These are phyloP conservation scores for Antedon bifida DNA, from an alignment of 35 echinoderm and acorn worm species.

Conservation along the genomic window DNA sequence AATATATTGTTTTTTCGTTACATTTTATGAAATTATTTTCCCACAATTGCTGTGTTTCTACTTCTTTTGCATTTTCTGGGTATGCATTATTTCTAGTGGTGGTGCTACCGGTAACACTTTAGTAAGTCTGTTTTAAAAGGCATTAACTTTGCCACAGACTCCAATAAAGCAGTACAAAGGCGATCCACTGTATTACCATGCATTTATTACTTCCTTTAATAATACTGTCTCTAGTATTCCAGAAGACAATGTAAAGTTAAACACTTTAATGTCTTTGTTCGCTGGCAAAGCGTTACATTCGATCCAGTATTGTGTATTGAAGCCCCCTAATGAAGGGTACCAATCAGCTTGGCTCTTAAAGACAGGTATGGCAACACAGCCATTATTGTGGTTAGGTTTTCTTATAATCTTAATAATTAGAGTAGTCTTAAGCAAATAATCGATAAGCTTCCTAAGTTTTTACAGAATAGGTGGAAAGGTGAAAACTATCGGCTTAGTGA, in stretches of 20 bases:
- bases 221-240: neutral
- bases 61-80: too few relatives aligned
- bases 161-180: slow-evolving; percentile 3
- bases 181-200: slow-evolving; percentile 9
- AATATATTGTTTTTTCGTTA: too few relatives aligned
- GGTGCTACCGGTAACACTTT: neutral
- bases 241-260: neutral
- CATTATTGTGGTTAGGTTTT: slow-evolving; percentile 12
- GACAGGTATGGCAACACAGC: slow-evolving; percentile 18
- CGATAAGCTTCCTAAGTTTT: neutral
- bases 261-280: slow-evolving; percentile 1
- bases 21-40: too few relatives aligned
- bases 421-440: neutral
- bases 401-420: slow-evolving; percentile 29
- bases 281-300: neutral
- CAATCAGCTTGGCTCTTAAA: slow-evolving; percentile 1
- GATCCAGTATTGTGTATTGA: slow-evolving; percentile 20
- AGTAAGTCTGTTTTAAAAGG: slow-evolving; percentile 7
- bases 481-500: neutral
- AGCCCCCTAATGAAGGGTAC: slow-evolving; percentile 15
- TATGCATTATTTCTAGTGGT: too few relatives aligned
- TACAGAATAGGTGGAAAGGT: slow-evolving; percentile 12
- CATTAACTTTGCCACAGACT: slow-evolving; percentile 7
- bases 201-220: slow-evolving; percentile 14
- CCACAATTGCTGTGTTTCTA: too few relatives aligned